phyloP scores from a whole-genome alignment of 2,113 vertebrate species.

The Perca schrenkii region DNA sequence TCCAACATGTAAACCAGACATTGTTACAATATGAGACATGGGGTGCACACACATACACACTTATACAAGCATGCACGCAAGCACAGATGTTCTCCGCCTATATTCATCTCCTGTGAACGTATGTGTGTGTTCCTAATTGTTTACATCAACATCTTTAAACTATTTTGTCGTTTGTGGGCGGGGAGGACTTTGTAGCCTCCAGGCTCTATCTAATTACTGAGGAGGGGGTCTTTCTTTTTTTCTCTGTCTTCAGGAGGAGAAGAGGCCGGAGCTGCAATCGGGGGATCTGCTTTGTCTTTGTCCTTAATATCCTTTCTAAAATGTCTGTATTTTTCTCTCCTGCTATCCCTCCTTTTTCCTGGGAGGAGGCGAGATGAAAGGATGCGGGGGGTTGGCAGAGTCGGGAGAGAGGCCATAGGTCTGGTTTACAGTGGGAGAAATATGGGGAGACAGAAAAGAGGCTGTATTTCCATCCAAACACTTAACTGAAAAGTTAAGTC shows the following conservation, averaged over 20 bases:
- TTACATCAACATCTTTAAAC: conserved; percentile 80
- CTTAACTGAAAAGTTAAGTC: neutral
- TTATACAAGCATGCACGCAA: conserved; percentile 2
- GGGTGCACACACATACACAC: neutral
- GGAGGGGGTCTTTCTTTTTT: conserved; percentile 41
- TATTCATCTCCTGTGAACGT: conserved; percentile 45
- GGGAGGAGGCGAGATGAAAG: conserved; percentile 36
- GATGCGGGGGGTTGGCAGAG: conserved; percentile 18
- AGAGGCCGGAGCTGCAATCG: conserved; percentile 7
- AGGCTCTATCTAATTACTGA: conserved; percentile 68
- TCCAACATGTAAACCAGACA: conserved; percentile 58
- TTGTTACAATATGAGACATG: conserved; percentile 37
- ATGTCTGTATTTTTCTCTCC: conserved; percentile 11
- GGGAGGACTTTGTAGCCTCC: conserved; percentile 62
- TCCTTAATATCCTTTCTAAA: conserved; percentile 20
- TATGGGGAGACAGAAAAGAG: neutral
- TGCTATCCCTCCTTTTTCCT: neutral
- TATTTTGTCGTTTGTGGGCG: conserved; percentile 72
- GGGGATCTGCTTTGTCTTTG: conserved; percentile 41
- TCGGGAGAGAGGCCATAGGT: neutral
- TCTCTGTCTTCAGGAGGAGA: conserved; percentile 34
- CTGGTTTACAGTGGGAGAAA: conserved; percentile 18
- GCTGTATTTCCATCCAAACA: conserved; percentile 5
- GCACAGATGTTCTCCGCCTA: conserved; percentile 60
- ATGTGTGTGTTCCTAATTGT: conserved; percentile 72